Percentiles rank a stretch among this genome's conserved stretches.
Evolutionary conservation across 2,797 vertebrate genomes (phyloP).

Genomic region (Antennarius maculatus): DNA sequence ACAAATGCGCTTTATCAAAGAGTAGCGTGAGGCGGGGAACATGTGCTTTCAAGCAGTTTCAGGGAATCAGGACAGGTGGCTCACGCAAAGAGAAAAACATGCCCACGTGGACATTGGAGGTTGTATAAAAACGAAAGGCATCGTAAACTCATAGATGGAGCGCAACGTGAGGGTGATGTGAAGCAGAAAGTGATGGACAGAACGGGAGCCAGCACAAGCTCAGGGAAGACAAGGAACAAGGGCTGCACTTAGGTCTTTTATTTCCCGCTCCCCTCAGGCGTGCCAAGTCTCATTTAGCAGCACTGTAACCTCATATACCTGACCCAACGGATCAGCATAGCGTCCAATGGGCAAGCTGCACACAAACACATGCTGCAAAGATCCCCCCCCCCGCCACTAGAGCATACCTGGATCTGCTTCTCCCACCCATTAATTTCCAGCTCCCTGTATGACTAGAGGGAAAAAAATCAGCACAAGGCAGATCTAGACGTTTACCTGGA

Average conservation of each 20-base stretch:
- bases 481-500: not conserved
- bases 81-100: not conserved
- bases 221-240: conserved; percentile 39
- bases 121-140: not conserved
- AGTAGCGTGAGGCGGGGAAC: conserved; percentile 30
- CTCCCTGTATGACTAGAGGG: not conserved
- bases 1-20: conserved; percentile 50
- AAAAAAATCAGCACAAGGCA: conserved; percentile 8
- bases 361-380: conserved; percentile 33
- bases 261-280: conserved; percentile 43
- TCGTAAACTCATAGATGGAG: not conserved
- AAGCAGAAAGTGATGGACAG: conserved; percentile 18
- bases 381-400: conserved; percentile 20
- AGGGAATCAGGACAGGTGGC: conserved; percentile 61
- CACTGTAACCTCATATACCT: conserved; percentile 60
- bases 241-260: conserved; percentile 45
- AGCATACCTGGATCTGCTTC: conserved; percentile 30
- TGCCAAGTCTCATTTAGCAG: conserved; percentile 51
- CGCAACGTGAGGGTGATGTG: conserved; percentile 2
- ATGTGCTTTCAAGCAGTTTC: conserved; percentile 30
- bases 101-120: not conserved
- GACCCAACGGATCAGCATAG: conserved; percentile 53
- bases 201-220: conserved; percentile 37
- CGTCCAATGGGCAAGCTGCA: conserved; percentile 35
- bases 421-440: conserved; percentile 7